phyloP scores from a whole-genome alignment of 2,113 vertebrate species.

The Boleophthalmus pectinirostris region DNA sequence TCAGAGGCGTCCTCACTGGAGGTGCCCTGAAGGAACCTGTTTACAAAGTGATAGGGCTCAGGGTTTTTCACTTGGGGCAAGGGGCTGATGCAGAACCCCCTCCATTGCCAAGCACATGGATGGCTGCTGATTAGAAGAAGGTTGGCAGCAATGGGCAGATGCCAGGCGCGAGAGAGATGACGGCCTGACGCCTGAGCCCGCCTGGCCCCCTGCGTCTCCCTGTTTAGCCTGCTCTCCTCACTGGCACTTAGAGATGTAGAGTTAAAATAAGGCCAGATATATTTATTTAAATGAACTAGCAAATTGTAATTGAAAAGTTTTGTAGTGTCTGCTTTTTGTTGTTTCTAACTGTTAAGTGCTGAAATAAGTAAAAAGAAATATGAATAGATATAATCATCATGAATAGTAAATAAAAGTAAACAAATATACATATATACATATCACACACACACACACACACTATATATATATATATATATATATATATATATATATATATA shows the following conservation, averaged over 20 bases:
- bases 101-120: constrained; percentile 81
- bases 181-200: constrained; percentile 71
- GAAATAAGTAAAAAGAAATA: not conserved
- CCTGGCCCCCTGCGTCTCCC: constrained; percentile 38
- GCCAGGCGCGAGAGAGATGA: constrained; percentile 70
- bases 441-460: too few species aligned
- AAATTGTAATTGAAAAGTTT: not conserved
- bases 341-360: not conserved
- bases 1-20: constrained; percentile 70
- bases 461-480: too few species aligned
- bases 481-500: too few species aligned
- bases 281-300: constrained; percentile 20
- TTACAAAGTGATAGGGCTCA: constrained; percentile 80
- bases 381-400: too few species aligned
- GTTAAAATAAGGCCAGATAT: constrained; percentile 61
- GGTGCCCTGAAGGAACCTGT: constrained; percentile 77
- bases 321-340: not conserved
- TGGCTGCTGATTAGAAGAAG: constrained; percentile 80
- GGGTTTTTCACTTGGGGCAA: constrained; percentile 77
- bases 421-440: too few species aligned
- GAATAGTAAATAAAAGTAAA: too few species aligned
- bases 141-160: constrained; percentile 75
- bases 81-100: constrained; percentile 77
- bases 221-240: constrained; percentile 22
- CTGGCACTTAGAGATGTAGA: constrained; percentile 60